phyloP scores from a whole-genome alignment of 2,113 vertebrate genomes.

The Mesoclemmys tuberculata region DNA sequence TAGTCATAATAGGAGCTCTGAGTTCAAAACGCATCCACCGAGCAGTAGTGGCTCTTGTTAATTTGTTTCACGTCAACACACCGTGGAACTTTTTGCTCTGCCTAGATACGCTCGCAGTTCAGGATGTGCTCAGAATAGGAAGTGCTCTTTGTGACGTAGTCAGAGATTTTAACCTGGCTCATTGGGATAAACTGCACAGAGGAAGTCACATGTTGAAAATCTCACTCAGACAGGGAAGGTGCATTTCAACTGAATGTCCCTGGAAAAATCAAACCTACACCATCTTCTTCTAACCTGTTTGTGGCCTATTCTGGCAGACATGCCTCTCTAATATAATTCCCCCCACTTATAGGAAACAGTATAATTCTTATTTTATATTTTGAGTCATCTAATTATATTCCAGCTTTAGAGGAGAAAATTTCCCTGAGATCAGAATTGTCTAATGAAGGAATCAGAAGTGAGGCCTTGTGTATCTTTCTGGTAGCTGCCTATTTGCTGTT shows the following conservation, averaged over 20 bases:
- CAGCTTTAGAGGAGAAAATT: neutral
- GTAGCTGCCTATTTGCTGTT: neutral
- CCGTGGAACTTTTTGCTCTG: accelerated
- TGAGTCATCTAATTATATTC: neutral
- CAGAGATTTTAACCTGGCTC: neutral
- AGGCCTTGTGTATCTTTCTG: slow-evolving; percentile 15
- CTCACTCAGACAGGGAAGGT: slow-evolving; percentile 22
- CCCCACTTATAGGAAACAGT: neutral
- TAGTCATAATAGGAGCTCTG: neutral
- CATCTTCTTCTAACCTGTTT: neutral
- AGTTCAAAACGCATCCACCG: neutral
- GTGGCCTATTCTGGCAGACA: neutral
- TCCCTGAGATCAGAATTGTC: neutral
- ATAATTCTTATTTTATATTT: slow-evolving; percentile 1
- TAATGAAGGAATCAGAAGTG: slow-evolving; percentile 12
- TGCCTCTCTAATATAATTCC: slow-evolving; percentile 14
- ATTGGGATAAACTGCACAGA: neutral
- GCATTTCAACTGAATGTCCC: neutral
- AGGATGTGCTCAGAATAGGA: accelerated
- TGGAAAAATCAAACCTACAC: neutral
- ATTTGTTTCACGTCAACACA: neutral
- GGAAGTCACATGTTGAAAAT: neutral
- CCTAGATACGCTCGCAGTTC: neutral
- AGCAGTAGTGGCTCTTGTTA: accelerated
- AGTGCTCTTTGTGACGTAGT: neutral